Evolutionary conservation across 1,140 invertebrate species (phyloP).

Genomic region (Protaetia brevitarsis): DNA sequence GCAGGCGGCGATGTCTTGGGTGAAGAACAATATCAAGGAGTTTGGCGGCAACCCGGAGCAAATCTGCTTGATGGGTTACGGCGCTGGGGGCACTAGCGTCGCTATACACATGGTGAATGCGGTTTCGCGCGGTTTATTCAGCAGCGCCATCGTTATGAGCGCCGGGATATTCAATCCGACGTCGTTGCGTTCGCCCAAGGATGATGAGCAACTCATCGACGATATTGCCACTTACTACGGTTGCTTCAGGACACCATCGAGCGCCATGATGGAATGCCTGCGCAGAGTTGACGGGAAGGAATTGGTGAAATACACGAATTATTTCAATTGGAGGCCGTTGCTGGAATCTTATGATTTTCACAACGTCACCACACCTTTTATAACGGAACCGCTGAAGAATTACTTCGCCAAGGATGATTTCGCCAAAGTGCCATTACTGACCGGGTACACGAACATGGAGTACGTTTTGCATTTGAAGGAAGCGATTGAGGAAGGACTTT

Average conservation of each 20-base stretch:
- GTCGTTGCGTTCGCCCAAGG: slow-evolving; percentile 53
- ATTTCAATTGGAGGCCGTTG: slow-evolving; percentile 67
- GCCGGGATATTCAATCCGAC: slow-evolving; percentile 63
- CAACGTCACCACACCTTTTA: slow-evolving; percentile 61
- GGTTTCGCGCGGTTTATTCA: slow-evolving; percentile 60
- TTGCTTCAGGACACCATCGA: slow-evolving; percentile 62
- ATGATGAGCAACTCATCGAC: slow-evolving; percentile 52
- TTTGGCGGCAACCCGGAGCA: slow-evolving; percentile 84
- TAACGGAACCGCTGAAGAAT: slow-evolving; percentile 61
- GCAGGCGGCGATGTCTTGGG: slow-evolving; percentile 80
- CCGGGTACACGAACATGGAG: slow-evolving; percentile 76
- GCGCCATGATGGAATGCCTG: slow-evolving; percentile 64
- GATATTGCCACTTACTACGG: slow-evolving; percentile 61
- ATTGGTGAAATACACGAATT: slow-evolving; percentile 59
- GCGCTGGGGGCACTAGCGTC: slow-evolving; percentile 71
- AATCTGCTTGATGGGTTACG: slow-evolving; percentile 86
- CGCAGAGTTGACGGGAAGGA: slow-evolving; percentile 57
- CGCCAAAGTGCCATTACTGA: slow-evolving; percentile 65
- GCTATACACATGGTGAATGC: slow-evolving; percentile 65
- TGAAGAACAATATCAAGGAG: slow-evolving; percentile 77
- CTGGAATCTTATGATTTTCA: slow-evolving; percentile 64
- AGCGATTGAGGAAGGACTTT: slow-evolving; percentile 55
- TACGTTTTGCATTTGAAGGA: slow-evolving; percentile 61
- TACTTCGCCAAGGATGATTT: slow-evolving; percentile 59
- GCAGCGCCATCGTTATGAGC: slow-evolving; percentile 69